These are phyloP conservation scores for Diachasmimorpha longicaudata DNA, from an alignment of 1,140 invertebrate species.

Conservation along the genomic window DNA sequence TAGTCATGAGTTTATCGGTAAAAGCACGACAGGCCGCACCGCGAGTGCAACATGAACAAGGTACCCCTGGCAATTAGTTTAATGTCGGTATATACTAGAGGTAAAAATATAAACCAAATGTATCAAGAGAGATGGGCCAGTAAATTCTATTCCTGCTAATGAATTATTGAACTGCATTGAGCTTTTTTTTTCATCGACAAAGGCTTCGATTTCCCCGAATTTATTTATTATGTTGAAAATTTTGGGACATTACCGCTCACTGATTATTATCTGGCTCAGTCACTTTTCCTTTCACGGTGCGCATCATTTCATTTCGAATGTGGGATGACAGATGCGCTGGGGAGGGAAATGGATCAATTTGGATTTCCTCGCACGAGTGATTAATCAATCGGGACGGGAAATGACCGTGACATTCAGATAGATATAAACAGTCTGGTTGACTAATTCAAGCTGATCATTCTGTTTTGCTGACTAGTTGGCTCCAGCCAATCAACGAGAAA, in stretches of 20 bases:
- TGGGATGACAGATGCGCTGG: not conserved
- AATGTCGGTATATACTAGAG: not conserved
- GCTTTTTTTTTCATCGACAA: not conserved
- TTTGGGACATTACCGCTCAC: not conserved
- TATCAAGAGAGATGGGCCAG: not conserved
- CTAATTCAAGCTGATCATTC: not conserved
- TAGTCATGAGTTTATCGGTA: slow-evolving; percentile 9
- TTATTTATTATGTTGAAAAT: not conserved
- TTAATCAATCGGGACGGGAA: not conserved
- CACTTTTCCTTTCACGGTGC: not conserved
- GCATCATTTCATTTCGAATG: not conserved
- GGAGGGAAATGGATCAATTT: not conserved
- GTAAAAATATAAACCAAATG: slow-evolving; percentile 2
- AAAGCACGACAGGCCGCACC: slow-evolving; percentile 5
- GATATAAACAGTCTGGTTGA: not conserved
- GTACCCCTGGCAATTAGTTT: slow-evolving; percentile 8
- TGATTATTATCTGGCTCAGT: not conserved
- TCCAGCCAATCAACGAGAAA: not conserved
- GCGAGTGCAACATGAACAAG: slow-evolving; percentile 4
- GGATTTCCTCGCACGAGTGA: not conserved
- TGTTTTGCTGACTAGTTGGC: not conserved
- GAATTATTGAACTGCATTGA: not conserved
- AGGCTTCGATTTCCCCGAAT: not conserved
- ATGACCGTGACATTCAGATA: not conserved
- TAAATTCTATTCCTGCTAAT: not conserved